Evolutionary conservation across 2,888 invertebrate genomes (phyloP), one percentile per base, ranked within the genome.

Genomic region (Drosophila sordidula): DNA sequence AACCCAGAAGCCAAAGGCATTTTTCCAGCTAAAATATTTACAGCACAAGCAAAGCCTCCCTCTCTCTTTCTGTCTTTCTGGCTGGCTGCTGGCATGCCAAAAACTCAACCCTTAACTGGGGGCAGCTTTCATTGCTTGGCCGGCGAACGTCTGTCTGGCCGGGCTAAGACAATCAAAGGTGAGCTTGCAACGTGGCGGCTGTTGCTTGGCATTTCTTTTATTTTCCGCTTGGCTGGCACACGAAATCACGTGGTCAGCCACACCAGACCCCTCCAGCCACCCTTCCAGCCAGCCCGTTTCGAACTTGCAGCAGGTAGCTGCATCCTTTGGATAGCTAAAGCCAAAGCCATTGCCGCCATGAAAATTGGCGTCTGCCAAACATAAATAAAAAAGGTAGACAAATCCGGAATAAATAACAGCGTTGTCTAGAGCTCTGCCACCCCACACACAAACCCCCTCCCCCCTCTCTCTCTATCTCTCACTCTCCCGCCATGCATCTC

Each of bases 311-410:
- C 42, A 9, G 26, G 61, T 62, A 62, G 61, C 63, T 80, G 87
- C 78, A 83, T 77, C 65, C 66, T 58, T 66, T 61, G 59, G 75
- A 52, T 75, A 78, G 59, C 32, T 51, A 45, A 38, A 66, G 70
- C 46, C 42, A 64, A 34, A 57, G 64, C 75, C 57, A 57, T 58
- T 46, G 75, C 66, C 82, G 89, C 83, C 89, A 82, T 70, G 86
- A 85, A 85, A 85, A 85, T 85, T 89, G 85, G 88, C 89, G 85
- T 85, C 85, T 89, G 89, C 88, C 88, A 87, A 85, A 85, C 86
- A 85, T 85, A 85, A 85, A 85, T 89, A 85, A 89, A 89, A 83
- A 86, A 82, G 77, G 88, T 82, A 85, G 89, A 85, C 89, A 89
- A 84, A 89, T 87, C 89, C 89, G 89, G 87, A 87, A 89, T 84